phyloP scores from a whole-genome alignment of 2,888 invertebrate species.

The Melanotus villosus region DNA sequence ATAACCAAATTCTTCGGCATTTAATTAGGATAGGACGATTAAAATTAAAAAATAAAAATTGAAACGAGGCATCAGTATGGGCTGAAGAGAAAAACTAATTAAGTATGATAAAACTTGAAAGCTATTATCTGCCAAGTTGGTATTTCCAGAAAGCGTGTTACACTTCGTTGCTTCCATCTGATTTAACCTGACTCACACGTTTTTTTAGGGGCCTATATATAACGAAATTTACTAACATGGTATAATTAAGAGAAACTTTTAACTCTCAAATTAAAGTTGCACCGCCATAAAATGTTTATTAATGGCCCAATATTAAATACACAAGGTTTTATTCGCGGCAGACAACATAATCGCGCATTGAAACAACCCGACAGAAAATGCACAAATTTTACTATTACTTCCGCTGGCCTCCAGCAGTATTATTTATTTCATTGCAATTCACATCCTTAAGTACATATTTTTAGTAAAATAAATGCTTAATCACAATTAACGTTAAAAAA shows the following conservation, averaged over 20 bases:
- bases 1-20: not conserved
- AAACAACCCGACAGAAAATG: constrained; percentile 9
- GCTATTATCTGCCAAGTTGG: constrained; percentile 33
- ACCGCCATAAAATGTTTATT: constrained; percentile 32
- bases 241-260: constrained; percentile 26
- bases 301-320: constrained; percentile 21
- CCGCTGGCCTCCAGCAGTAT: constrained; percentile 22
- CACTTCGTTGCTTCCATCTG: constrained; percentile 39
- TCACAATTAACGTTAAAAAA: no score
- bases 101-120: constrained; percentile 32
- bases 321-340: constrained; percentile 22
- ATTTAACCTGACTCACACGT: constrained; percentile 43
- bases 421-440: not conserved
- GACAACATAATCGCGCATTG: constrained; percentile 30
- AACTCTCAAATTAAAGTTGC: constrained; percentile 24
- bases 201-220: constrained; percentile 33
- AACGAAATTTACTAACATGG: constrained; percentile 22
- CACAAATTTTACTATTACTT: constrained; percentile 34
- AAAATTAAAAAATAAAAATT: not conserved
- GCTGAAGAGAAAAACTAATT: constrained; percentile 31
- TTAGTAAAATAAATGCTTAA: no score
- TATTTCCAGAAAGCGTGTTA: constrained; percentile 41
- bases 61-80: no score
- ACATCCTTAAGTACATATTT: no score
- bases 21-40: not conserved